These are phyloP conservation scores for Quadroppia sp. DNA, from an alignment of 2,888 invertebrate species.

Conservation along the genomic window DNA sequence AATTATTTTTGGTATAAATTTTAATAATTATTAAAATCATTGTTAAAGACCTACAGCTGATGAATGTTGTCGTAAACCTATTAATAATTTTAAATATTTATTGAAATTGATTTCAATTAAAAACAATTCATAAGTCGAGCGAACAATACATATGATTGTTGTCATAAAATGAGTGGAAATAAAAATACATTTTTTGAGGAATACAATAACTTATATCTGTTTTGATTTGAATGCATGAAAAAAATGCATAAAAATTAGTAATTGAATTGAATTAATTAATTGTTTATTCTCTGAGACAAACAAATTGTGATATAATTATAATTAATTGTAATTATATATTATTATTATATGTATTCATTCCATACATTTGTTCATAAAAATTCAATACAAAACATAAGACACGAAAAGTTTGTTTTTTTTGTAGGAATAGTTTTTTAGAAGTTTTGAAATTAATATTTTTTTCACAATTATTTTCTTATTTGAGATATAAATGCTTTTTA, in stretches of 20 bases:
- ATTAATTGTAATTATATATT: constrained; percentile 10
- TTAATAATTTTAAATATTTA: background rate
- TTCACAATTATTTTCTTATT: no score
- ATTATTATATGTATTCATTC: background rate
- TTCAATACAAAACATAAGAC: background rate
- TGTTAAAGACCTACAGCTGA: constrained; percentile 16
- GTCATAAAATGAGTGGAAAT: background rate
- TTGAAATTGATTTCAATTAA: background rate
- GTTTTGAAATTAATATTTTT: no score
- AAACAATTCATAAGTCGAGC: background rate
- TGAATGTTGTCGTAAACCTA: no score
- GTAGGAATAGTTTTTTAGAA: no score
- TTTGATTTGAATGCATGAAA: constrained; percentile 8
- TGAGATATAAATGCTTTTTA: no score
- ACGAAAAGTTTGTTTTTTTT: no score
- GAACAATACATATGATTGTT: background rate
- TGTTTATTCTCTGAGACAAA: background rate
- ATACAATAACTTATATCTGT: no score
- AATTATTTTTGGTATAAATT: background rate
- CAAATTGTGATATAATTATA: constrained; percentile 12
- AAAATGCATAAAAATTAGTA: background rate
- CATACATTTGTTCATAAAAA: background rate
- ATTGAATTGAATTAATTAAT: no score
- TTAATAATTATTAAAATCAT: background rate
- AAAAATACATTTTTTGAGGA: background rate